phyloP scores from a whole-genome alignment of 2,113 vertebrate genomes.

The Prionailurus bengalensis region DNA sequence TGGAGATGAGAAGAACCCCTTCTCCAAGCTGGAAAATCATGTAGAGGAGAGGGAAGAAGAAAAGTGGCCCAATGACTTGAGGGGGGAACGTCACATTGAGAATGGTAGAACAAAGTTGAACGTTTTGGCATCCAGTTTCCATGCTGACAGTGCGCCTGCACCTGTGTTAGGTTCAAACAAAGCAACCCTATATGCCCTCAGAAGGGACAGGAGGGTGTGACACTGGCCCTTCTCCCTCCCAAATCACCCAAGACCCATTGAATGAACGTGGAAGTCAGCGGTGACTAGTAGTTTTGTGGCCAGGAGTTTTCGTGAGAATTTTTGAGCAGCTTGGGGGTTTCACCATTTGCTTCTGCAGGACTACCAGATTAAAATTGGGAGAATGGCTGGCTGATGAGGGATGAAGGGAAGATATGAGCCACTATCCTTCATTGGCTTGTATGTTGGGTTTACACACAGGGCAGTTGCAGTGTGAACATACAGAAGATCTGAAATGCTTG shows the following conservation, averaged over 20 bases:
- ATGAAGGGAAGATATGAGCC: neutral
- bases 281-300: neutral
- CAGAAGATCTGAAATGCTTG: neutral
- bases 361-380: neutral
- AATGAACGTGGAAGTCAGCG: neutral
- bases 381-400: neutral
- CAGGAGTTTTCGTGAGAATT: neutral
- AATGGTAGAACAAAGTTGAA: constrained; percentile 90
- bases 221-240: neutral
- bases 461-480: neutral
- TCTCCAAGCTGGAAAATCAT: constrained; percentile 90
- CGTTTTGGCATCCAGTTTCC: constrained; percentile 94
- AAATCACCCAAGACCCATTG: neutral
- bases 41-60: constrained; percentile 92
- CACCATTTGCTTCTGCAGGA: neutral
- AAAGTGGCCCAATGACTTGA: constrained; percentile 89
- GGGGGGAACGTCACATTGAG: constrained; percentile 90
- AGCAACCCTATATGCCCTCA: fast-evolving
- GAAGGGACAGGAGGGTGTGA: neutral
- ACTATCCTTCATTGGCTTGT: neutral
- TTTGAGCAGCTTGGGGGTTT: neutral
- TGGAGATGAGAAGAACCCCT: constrained; percentile 87
- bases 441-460: no score
- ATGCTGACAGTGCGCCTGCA: constrained; percentile 90
- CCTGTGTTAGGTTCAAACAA: constrained; percentile 76